Evolutionary conservation across 2,888 invertebrate genomes (phyloP).

Genomic region (Pinctada fucata): DNA sequence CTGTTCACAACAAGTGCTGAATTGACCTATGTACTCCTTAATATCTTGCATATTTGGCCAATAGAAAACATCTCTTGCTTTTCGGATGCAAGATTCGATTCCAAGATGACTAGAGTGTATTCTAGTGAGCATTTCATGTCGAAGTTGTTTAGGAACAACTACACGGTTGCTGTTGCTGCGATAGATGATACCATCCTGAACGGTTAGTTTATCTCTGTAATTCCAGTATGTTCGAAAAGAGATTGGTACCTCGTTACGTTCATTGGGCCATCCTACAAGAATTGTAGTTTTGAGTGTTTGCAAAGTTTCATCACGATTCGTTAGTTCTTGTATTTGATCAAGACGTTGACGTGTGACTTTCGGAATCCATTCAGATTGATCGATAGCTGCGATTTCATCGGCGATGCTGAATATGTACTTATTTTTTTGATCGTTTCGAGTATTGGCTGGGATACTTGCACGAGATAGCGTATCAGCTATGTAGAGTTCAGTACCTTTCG

Average conservation of each 20-base stretch:
- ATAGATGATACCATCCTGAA: constrained; percentile 43
- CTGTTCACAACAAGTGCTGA: constrained; percentile 27
- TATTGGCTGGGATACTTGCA: constrained; percentile 30
- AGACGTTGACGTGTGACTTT: too few relatives aligned
- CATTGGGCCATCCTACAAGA: constrained; percentile 16
- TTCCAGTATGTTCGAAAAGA: constrained; percentile 12
- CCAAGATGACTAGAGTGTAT: constrained; percentile 18
- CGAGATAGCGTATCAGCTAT: constrained; percentile 50
- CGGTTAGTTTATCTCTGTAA: constrained; percentile 35
- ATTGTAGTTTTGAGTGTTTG: neutral
- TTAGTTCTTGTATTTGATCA: too few relatives aligned
- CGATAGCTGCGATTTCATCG: too few relatives aligned
- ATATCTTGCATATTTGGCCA: too few relatives aligned
- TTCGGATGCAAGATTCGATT: neutral
- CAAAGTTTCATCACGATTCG: too few relatives aligned
- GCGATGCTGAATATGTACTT: too few relatives aligned
- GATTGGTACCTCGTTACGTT: neutral
- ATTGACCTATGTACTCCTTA: constrained; percentile 15
- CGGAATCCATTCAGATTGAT: too few relatives aligned
- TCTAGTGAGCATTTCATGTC: constrained; percentile 3
- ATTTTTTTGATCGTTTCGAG: too few relatives aligned
- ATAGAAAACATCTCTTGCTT: constrained; percentile 12
- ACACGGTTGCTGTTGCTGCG: constrained; percentile 28
- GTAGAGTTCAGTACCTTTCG: constrained; percentile 38
- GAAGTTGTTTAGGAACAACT: constrained; percentile 3